Percentiles rank a stretch among this genome's conserved stretches.
Conservation (phyloP, 2,113 vertebrate genomes). For the Chlorodrepanis virens region DNA sequence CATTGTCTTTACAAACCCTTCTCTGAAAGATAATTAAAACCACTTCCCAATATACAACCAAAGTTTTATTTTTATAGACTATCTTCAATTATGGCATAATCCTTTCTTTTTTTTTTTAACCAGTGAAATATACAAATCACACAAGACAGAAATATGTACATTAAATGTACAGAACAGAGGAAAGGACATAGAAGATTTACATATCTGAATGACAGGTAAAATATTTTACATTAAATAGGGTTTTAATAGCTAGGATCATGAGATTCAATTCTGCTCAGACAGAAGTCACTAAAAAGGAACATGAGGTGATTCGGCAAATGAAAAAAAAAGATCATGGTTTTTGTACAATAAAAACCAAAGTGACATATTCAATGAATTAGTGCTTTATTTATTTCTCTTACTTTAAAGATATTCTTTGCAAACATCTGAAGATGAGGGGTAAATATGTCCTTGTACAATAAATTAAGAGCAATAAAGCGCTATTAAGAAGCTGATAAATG, state of each 20-base stretch:
- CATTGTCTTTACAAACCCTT: constrained; percentile 53
- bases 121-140: constrained; percentile 87
- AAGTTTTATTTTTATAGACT: constrained; percentile 83
- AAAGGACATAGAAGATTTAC: constrained; percentile 79
- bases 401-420: constrained; percentile 71
- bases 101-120: constrained; percentile 74
- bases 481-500: constrained; percentile 43
- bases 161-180: constrained; percentile 81
- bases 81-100: constrained; percentile 79
- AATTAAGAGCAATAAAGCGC: constrained; percentile 73
- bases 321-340: constrained; percentile 64
- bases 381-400: constrained; percentile 74
- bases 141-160: constrained; percentile 84
- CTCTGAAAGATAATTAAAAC: constrained; percentile 76
- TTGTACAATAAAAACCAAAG: constrained; percentile 82
- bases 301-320: constrained; percentile 70
- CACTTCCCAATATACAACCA: constrained; percentile 81
- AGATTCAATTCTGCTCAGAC: constrained; percentile 74
- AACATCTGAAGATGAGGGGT: constrained; percentile 69
- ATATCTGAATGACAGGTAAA: constrained; percentile 81
- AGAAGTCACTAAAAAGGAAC: constrained; percentile 68
- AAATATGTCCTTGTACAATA: constrained; percentile 75
- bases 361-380: constrained; percentile 77
- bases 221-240: constrained; percentile 87
- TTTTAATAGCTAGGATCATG: constrained; percentile 76